A percentile compares a stretch with the other conserved stretches of the same genome.
These are phyloP conservation scores for Oenanthe melanoleuca DNA, from an alignment of 2,113 vertebrate genomes.

Conservation along the genomic window DNA sequence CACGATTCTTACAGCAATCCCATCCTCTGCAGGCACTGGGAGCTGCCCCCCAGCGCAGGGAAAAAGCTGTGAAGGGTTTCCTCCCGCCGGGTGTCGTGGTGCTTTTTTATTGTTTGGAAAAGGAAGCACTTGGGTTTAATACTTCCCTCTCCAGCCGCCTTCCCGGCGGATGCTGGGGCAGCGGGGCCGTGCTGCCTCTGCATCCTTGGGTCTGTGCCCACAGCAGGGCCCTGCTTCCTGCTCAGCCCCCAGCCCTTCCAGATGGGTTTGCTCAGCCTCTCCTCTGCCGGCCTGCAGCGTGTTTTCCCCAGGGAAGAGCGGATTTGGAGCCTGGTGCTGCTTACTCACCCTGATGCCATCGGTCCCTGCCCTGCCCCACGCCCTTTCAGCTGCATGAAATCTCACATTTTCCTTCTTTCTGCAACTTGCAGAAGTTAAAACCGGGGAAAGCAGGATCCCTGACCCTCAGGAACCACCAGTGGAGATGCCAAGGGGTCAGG, in stretches of 20 bases:
- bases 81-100: background rate
- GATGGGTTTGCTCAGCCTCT: background rate
- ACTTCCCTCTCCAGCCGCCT: conserved; percentile 42
- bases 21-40: fast-evolving
- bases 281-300: fast-evolving
- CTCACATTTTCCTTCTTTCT: background rate
- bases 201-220: background rate
- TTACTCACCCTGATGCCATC: background rate
- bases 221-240: background rate
- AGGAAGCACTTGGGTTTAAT: conserved; percentile 72
- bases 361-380: fast-evolving
- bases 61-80: background rate
- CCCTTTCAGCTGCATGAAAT: fast-evolving
- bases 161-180: background rate
- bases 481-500: background rate
- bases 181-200: background rate
- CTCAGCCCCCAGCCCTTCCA: background rate
- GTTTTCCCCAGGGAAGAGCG: background rate
- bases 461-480: fast-evolving
- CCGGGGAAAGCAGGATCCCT: background rate
- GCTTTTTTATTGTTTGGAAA: conserved; percentile 71
- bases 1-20: fast-evolving
- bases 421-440: background rate
- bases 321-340: background rate
- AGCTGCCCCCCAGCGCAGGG: background rate